Evolutionary conservation across 2,797 vertebrate genomes (phyloP).

Genomic region (Sebastes variabilis): DNA sequence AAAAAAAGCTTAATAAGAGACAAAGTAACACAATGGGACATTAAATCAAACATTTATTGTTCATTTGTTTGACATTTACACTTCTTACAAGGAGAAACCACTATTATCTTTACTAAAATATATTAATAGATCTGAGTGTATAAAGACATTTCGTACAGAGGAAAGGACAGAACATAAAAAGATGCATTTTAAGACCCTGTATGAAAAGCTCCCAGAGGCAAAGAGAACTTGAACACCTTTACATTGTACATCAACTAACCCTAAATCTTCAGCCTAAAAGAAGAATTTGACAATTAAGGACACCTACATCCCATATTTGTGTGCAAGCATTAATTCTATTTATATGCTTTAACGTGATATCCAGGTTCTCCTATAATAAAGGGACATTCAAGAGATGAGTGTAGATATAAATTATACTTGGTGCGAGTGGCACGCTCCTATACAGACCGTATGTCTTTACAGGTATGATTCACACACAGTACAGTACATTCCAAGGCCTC

Average conservation of each 20-base stretch:
- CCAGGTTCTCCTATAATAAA: conserved; percentile 36
- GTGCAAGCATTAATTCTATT: conserved; percentile 26
- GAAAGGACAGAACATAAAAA: conserved; percentile 69
- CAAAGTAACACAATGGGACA: background rate
- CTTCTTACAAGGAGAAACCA: conserved; percentile 74
- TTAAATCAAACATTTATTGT: conserved; percentile 81
- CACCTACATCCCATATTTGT: conserved; percentile 40
- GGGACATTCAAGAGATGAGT: conserved; percentile 54
- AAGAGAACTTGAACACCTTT: conserved; percentile 50
- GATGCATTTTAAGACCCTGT: conserved; percentile 72
- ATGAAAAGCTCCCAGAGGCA: conserved; percentile 64
- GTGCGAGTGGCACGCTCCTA: conserved; percentile 24
- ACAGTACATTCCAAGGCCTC: conserved; percentile 68
- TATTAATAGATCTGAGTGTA: conserved; percentile 82
- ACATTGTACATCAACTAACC: conserved; percentile 36
- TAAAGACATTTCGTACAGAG: conserved; percentile 78
- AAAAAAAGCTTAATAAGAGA: background rate
- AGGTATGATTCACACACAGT: conserved; percentile 30
- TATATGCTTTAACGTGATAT: conserved; percentile 18
- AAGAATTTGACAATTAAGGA: conserved; percentile 47
- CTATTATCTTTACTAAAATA: conserved; percentile 84
- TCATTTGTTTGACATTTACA: conserved; percentile 79
- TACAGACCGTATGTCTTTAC: conserved; percentile 41
- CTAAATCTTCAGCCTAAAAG: conserved; percentile 46
- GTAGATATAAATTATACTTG: conserved; percentile 40